phyloP scores from a whole-genome alignment of 2,888 invertebrate species.

The Hyposoter dolosus region DNA sequence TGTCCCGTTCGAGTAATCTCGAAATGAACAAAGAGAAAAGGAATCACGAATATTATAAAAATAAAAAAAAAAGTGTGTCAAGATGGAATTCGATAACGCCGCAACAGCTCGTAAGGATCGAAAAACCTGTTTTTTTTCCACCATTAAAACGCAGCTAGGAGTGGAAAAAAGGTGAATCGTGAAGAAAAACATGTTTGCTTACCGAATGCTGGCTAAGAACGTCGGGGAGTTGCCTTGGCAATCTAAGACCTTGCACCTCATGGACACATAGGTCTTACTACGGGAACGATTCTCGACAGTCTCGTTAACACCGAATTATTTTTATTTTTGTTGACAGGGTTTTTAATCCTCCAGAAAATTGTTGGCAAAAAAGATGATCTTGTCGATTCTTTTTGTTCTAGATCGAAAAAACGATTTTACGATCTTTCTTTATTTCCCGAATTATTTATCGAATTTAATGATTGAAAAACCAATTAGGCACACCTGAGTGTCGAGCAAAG shows the following conservation, averaged over 20 bases:
- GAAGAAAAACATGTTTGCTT: slow-evolving; percentile 72
- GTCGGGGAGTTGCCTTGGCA: slow-evolving; percentile 83
- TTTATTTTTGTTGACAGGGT: background rate
- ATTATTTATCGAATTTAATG: slow-evolving; percentile 45
- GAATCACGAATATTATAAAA: background rate
- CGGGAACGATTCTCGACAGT: slow-evolving; percentile 62
- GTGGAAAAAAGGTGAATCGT: background rate
- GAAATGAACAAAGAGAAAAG: background rate
- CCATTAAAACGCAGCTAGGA: background rate
- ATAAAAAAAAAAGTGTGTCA: background rate
- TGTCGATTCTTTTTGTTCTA: slow-evolving; percentile 17
- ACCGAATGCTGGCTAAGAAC: slow-evolving; percentile 83
- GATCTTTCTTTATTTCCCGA: background rate
- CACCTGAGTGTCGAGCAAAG: slow-evolving; percentile 63
- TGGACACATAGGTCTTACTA: slow-evolving; percentile 83
- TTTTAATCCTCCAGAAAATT: background rate
- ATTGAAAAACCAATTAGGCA: slow-evolving; percentile 52
- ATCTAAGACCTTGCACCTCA: slow-evolving; percentile 83
- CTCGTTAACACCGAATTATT: slow-evolving; percentile 41
- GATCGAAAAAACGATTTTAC: background rate
- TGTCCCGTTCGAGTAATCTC: background rate
- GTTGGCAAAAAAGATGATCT: background rate
- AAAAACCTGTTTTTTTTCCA: background rate
- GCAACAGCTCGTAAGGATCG: background rate
- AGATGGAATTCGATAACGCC: background rate